Percentiles rank a stretch among this genome's conserved stretches.
Conservation (phyloP, 2,888 invertebrate genomes). For the Theretra japonica region DNA sequence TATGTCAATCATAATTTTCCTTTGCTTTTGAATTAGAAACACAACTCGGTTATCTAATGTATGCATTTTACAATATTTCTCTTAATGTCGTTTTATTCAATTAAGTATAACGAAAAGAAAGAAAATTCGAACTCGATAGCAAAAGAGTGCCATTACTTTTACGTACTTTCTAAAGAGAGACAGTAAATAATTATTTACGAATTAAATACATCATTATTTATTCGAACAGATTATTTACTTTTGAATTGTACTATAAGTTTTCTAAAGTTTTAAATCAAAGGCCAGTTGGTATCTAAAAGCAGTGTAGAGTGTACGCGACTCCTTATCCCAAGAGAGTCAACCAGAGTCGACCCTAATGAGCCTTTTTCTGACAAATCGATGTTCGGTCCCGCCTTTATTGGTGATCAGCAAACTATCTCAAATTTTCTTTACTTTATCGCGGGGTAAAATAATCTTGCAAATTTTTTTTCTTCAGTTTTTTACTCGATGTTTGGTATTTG, state of each 20-base stretch:
- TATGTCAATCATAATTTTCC: too few relatives aligned
- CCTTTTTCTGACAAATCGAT: conserved; percentile 75
- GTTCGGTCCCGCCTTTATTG: conserved; percentile 73
- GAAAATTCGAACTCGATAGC: too few relatives aligned
- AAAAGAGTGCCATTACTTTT: too few relatives aligned
- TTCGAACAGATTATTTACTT: too few relatives aligned
- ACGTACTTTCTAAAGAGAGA: too few relatives aligned
- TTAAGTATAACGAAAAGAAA: too few relatives aligned
- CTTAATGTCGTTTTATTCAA: too few relatives aligned
- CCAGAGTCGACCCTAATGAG: conserved; percentile 78
- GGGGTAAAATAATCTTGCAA: conserved; percentile 14
- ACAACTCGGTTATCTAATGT: too few relatives aligned
- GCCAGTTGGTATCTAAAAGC: background rate
- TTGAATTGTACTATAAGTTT: background rate
- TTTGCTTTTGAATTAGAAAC: too few relatives aligned
- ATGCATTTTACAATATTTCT: too few relatives aligned
- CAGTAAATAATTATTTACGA: too few relatives aligned
- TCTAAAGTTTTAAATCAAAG: background rate
- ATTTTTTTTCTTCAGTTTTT: conserved; percentile 17
- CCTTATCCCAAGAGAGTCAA: conserved; percentile 73
- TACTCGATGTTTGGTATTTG: background rate
- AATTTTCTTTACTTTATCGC: conserved; percentile 43
- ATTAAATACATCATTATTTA: too few relatives aligned
- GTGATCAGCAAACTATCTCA: conserved; percentile 73
- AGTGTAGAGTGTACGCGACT: conserved; percentile 45